Percentiles rank a stretch among this genome's conserved stretches.
These are phyloP conservation scores for Cuniculus paca DNA, from an alignment of 2,797 vertebrate genomes.

Conservation along the genomic window DNA sequence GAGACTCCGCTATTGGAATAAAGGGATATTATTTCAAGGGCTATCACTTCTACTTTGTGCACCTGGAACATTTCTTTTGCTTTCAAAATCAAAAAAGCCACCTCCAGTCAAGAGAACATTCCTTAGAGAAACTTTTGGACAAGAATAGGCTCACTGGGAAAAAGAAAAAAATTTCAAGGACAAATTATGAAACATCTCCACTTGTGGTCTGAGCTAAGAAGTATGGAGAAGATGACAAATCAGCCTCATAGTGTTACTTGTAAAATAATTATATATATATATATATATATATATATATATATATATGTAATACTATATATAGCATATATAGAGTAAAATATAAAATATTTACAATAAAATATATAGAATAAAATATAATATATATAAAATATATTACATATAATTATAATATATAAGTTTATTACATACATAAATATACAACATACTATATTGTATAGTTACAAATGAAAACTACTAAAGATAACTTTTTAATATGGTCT, in stretches of 20 bases:
- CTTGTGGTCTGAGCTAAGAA: slow-evolving; percentile 46
- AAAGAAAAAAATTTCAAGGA: slow-evolving; percentile 5
- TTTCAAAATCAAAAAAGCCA: not conserved
- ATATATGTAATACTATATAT: too few species aligned
- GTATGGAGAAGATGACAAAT: slow-evolving; percentile 9
- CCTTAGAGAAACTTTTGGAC: not conserved
- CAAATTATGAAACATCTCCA: not conserved
- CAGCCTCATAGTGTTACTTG: not conserved
- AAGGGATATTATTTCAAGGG: not conserved
- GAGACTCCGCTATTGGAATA: not conserved
- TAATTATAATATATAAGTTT: not conserved
- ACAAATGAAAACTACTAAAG: not conserved
- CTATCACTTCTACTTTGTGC: not conserved
- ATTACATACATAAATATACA: not conserved
- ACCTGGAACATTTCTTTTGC: not conserved
- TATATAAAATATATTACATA: not conserved
- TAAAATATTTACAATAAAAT: too few species aligned
- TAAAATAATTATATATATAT: not conserved
- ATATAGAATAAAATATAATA: not conserved
- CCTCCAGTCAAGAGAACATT: slow-evolving; percentile 3
- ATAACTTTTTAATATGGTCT: not conserved
- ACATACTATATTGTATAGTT: not conserved
- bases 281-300: too few species aligned
- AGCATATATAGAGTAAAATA: too few species aligned
- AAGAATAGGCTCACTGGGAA: not conserved